These are phyloP conservation scores for Harpagifer antarcticus DNA, from an alignment of 2,797 vertebrate genomes.

Conservation along the genomic window DNA sequence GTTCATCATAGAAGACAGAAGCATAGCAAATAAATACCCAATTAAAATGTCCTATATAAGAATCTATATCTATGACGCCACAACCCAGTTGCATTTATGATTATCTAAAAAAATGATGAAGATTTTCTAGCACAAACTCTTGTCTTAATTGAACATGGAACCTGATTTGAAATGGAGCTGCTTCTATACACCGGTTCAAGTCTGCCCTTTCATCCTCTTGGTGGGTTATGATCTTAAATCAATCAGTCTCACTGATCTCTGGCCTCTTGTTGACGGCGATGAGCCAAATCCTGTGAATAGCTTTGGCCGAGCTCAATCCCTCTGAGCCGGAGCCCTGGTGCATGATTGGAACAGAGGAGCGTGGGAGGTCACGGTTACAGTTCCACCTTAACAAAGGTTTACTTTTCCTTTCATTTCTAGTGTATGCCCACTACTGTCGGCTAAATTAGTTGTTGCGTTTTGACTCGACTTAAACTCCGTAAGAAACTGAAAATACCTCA, in stretches of 20 bases:
- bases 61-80: neutral
- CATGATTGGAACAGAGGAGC: constrained; percentile 57
- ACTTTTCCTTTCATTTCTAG: constrained; percentile 72
- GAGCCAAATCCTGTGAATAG: constrained; percentile 68
- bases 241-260: constrained; percentile 59
- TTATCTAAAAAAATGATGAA: neutral
- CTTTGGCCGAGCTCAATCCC: constrained; percentile 57
- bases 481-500: constrained; percentile 50
- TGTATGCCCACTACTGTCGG: neutral
- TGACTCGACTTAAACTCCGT: constrained; percentile 17
- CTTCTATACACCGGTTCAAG: neutral
- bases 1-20: neutral
- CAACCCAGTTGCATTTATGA: neutral
- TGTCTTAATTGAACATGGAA: neutral
- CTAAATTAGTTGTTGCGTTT: neutral
- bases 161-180: neutral
- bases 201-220: constrained; percentile 32
- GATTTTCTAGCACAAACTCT: neutral
- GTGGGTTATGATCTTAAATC: constrained; percentile 57
- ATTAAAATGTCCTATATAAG: neutral
- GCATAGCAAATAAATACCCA: neutral
- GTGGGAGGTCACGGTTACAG: neutral
- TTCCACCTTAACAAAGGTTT: constrained; percentile 33
- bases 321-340: constrained; percentile 48
- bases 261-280: constrained; percentile 36